A percentile compares a stretch with the other conserved stretches of the same genome.
phyloP scores from a whole-genome alignment of 2,113 vertebrate species.

The Rutilus rutilus region DNA sequence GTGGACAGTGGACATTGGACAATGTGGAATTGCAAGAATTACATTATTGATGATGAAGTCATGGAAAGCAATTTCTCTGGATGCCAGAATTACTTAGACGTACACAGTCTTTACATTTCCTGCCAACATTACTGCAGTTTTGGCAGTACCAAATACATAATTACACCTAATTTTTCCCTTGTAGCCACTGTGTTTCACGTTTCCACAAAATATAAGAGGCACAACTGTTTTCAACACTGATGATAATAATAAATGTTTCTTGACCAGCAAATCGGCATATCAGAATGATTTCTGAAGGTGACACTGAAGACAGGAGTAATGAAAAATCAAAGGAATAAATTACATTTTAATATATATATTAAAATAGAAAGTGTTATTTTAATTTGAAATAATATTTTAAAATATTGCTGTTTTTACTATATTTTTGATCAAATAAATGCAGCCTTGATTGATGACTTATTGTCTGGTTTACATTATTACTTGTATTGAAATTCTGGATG shows the following conservation, averaged over 20 bases:
- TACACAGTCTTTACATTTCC: not conserved
- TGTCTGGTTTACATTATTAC: not conserved
- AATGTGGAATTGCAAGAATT: conserved; percentile 7
- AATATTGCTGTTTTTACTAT: not conserved
- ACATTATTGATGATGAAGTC: not conserved
- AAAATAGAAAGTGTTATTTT: too few relatives aligned
- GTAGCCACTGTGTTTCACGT: too few relatives aligned
- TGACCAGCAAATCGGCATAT: too few relatives aligned
- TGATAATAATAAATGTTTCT: too few relatives aligned
- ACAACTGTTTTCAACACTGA: too few relatives aligned
- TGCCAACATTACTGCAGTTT: not conserved
- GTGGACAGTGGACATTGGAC: not conserved
- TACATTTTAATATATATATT: too few relatives aligned
- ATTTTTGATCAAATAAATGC: not conserved
- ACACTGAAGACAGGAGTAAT: too few relatives aligned
- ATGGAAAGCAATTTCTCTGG: not conserved
- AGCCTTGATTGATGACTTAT: not conserved
- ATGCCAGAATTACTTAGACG: not conserved
- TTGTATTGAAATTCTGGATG: not conserved
- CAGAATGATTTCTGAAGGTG: too few relatives aligned
- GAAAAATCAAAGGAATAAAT: too few relatives aligned
- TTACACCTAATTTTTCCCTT: not conserved
- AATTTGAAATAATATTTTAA: too few relatives aligned
- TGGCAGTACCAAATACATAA: not conserved
- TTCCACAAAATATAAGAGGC: too few relatives aligned